Base-by-base conservation (phyloP, 2,113 vertebrate genomes). In the Trichechus manatus region DNA sequence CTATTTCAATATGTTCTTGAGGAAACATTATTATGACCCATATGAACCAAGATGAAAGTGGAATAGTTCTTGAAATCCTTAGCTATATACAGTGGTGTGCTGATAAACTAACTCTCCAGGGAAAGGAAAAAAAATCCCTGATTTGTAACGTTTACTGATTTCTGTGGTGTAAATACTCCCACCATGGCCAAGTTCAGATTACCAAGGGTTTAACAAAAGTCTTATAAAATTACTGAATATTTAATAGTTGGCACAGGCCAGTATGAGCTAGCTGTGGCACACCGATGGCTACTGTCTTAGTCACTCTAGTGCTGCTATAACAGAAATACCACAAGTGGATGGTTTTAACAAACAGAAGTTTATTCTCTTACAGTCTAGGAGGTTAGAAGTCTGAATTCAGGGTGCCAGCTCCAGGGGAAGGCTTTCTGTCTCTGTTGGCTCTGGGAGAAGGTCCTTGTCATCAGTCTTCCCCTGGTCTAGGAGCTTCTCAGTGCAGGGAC, bases 71-170 rank as follows among this genome's bases (percentile, higher is more conserved):
- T 74, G 22, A 8, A 70, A 63, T 77, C 15, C 50, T 53, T 84
- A 77, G 74, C 25, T 91, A 1, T 50, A n/a, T 33, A 8, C 14
- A 36, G 10, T 63, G 63, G 20, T 47, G 2, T 79, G 39, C 33
- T 95, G 3, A 8, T 66, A 77, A 66, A 68, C 31, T 7, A 56
- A 11, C 1, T 85, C 10, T 63, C 79, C 13, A 44, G 22, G 44
- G 3, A 0, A 3, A 33, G 1, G 1, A 36, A 4, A 44, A 19
- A n/a, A 27, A 56, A 64, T 2, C 20, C 14, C 3, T 81, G 68
- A 27, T 80, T 56, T 74, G 53, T 66, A 39, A 9, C 84, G 29
- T 33, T 87, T 96, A 17, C 39, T 94, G 36, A 85, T 88, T 94
- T 93, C 72, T 0, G 8, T 61, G 42, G 53, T 87, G 63, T 79